Evolutionary conservation across 1,140 invertebrate species (phyloP), one percentile per base, ranked within the genome.

Genomic region (Lepidurus packardi): DNA sequence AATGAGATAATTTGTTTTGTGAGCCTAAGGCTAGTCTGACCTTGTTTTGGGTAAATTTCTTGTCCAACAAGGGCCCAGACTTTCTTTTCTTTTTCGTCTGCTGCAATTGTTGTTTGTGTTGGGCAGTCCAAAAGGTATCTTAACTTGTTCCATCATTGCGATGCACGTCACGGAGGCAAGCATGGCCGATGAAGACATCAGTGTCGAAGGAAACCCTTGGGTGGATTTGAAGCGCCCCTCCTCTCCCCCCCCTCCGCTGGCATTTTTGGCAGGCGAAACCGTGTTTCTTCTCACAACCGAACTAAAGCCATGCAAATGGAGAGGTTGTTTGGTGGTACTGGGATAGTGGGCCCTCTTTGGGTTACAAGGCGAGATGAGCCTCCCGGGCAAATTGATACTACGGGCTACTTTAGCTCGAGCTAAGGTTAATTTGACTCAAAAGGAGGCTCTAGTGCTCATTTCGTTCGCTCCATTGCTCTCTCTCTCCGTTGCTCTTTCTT

Each of bases 91-190:
- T 79, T 77, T 9, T 79, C 21, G 45, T 21, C 43, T 73, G 44
- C 24, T 47, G 44, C 43, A 41, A 13, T 73, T 74, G 74, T 43
- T 76, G 43, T 74, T 65, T 47, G 73, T 73, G 45, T 73, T 24
- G 53, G 76, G 25, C 41, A 24, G 43, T 43, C n/a, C 47, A 42
- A 43, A 41, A 42, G 43, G 75, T 43, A 53, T 79, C 43, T 44
- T 79, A 21, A 43, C 44, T 83, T 43, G n/a, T 21, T 34, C 73
- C 73, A 10, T 24, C 42, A 41, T 73, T 43, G 75, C 79, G 53
- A 65, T n/a, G 25, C 73, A 65, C n/a, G 25, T 76, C 16, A 24
- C 73, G 75, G 25, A 75, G 73, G 11, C 16, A 73, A 53, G 73
- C 78, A 24, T 24, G 24, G 42, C 74, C 21, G 24, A 78, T 65